phyloP scores from a whole-genome alignment of 1,140 invertebrate genomes.

The Colletes latitarsis region DNA sequence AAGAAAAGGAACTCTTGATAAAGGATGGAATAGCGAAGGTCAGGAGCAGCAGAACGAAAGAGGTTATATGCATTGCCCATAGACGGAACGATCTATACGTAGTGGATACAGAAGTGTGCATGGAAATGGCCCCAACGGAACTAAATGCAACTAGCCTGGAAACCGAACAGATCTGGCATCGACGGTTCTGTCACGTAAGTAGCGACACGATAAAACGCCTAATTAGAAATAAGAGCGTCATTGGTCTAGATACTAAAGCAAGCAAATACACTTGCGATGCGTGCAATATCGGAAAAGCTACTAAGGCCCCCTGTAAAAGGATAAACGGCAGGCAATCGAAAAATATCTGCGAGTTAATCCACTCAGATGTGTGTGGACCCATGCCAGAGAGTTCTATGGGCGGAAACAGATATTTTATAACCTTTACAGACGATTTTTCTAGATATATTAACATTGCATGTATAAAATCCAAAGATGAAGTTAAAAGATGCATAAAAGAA shows the following conservation, averaged over 20 bases:
- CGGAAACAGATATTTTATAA: slow-evolving; percentile 25
- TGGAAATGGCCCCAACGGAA: not conserved
- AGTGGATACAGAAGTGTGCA: not conserved
- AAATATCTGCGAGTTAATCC: slow-evolving; percentile 15
- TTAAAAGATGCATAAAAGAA: not conserved
- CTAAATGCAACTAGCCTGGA: not conserved
- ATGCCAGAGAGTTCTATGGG: slow-evolving; percentile 12
- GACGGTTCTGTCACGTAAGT: slow-evolving; percentile 13
- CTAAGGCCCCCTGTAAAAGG: not conserved
- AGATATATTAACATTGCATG: slow-evolving; percentile 1
- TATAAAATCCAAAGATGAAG: slow-evolving; percentile 21
- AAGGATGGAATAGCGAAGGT: not conserved
- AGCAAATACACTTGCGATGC: not conserved
- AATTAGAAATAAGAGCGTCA: not conserved
- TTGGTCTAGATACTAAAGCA: not conserved
- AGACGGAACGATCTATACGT: not conserved
- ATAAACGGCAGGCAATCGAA: slow-evolving; percentile 2
- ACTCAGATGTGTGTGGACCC: slow-evolving; percentile 42
- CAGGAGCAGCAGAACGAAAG: not conserved
- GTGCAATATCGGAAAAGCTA: slow-evolving; percentile 22
- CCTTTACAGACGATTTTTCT: slow-evolving; percentile 29
- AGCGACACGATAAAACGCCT: not conserved
- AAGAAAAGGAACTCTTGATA: not conserved
- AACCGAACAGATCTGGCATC: slow-evolving; percentile 1
- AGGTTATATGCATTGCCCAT: not conserved